These are phyloP conservation scores for Erinaceus europaeus DNA, from an alignment of 2,113 vertebrate genomes.

Conservation along the genomic window DNA sequence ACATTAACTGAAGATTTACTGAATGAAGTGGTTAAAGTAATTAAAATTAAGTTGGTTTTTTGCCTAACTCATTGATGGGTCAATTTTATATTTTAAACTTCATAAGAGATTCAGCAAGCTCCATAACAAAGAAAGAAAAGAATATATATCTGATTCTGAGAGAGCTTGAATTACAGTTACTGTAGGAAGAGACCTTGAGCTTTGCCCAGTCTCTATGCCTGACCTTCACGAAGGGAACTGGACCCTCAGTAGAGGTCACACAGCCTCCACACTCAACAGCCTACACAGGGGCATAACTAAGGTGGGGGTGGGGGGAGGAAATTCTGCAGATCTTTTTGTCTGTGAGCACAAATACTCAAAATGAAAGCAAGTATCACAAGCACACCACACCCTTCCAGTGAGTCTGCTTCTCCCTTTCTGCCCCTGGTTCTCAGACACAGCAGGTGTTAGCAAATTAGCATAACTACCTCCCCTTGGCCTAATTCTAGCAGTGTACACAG, in stretches of 20 bases:
- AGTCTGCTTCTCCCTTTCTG: neutral
- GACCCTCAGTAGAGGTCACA: neutral
- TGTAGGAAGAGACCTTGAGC: neutral
- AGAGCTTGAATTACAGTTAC: neutral
- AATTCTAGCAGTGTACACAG: neutral
- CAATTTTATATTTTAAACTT: constrained; percentile 13
- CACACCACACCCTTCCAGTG: neutral
- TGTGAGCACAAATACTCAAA: neutral
- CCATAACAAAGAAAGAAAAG: neutral
- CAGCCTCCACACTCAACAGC: no score
- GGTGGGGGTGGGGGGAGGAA: no score
- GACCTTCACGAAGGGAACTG: neutral
- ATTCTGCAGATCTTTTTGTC: no score
- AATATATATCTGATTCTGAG: neutral
- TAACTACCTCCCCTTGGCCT: constrained; percentile 32
- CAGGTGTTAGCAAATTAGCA: constrained; percentile 46
- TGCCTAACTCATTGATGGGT: neutral
- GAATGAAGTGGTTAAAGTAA: neutral
- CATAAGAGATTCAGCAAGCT: neutral
- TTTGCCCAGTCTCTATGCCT: neutral
- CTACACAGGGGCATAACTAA: neutral
- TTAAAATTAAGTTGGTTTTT: neutral
- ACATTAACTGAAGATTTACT: neutral
- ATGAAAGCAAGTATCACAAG: constrained; percentile 28
- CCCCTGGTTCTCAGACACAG: constrained; percentile 28